A percentile compares a stretch with the other conserved stretches of the same genome.
These are phyloP conservation scores for Drosophila tripunctata DNA, from an alignment of 2,888 invertebrate genomes.

Conservation along the genomic window DNA sequence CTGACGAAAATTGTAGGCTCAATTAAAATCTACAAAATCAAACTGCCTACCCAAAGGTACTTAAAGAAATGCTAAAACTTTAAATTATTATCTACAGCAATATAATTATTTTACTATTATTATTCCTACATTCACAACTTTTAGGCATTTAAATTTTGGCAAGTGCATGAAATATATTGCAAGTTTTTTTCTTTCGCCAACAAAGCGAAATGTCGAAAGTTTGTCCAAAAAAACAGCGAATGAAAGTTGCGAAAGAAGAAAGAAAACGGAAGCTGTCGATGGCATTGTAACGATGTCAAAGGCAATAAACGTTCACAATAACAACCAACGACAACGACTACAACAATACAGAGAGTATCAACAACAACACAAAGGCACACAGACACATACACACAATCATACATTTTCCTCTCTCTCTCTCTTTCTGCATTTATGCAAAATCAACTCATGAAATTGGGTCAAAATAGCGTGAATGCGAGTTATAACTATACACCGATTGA, in stretches of 20 bases:
- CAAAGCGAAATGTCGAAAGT: constrained; percentile 49
- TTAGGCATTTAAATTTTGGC: background rate
- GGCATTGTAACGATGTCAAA: constrained; percentile 69
- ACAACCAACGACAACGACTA: constrained; percentile 26
- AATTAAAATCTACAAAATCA: no score
- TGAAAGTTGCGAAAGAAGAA: constrained; percentile 16
- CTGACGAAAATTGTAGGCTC: background rate
- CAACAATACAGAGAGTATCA: constrained; percentile 1
- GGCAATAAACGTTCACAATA: constrained; percentile 68
- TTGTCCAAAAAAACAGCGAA: constrained; percentile 18
- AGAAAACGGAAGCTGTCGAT: constrained; percentile 69
- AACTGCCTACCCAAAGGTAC: no score
- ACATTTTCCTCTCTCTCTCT: background rate
- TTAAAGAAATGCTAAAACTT: no score
- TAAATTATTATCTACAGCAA: no score
- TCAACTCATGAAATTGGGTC: constrained; percentile 27
- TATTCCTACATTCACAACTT: background rate
- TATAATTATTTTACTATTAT: no score
- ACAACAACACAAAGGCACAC: background rate
- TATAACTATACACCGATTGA: constrained; percentile 7
- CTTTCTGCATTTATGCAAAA: constrained; percentile 27
- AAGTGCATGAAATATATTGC: constrained; percentile 2
- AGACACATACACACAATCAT: background rate
- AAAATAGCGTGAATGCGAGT: constrained; percentile 19
- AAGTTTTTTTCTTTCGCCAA: constrained; percentile 41